A percentile compares a stretch with the other conserved stretches of the same genome.
Evolutionary conservation across 35 echinoderm and acorn worm species (phyloP).

Genomic region (Eucidaris tribuloides): DNA sequence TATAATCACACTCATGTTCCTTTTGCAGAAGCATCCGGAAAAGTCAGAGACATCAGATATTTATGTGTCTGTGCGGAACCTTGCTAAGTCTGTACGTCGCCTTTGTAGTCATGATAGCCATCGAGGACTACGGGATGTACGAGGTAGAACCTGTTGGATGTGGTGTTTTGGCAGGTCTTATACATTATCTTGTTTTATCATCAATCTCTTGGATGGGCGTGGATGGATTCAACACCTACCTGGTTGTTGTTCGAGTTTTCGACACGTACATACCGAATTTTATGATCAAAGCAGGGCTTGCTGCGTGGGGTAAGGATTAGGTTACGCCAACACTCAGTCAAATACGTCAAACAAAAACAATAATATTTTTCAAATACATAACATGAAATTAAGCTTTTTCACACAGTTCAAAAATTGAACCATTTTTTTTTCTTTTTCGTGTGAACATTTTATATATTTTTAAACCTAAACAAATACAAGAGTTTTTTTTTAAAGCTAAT

Average conservation of each 20-base stretch:
- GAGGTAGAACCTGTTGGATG: not conserved
- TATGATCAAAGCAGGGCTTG: conserved; percentile 58
- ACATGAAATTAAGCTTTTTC: no score
- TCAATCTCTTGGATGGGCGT: conserved; percentile 67
- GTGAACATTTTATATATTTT: not conserved
- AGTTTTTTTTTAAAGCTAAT: not conserved
- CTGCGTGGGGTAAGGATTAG: conserved; percentile 62
- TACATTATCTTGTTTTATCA: conserved; percentile 60
- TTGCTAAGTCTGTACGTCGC: conserved; percentile 28
- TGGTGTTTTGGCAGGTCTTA: conserved; percentile 32
- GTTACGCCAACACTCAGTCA: not conserved
- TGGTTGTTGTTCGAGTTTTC: conserved; percentile 56
- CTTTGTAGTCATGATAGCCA: conserved; percentile 15
- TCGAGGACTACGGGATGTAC: not conserved
- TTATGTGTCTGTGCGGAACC: not conserved
- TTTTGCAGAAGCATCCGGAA: not conserved
- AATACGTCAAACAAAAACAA: no score
- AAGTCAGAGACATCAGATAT: not conserved
- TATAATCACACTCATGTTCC: no score
- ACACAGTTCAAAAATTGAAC: not conserved
- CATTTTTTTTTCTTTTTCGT: not conserved
- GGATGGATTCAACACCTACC: conserved; percentile 58
- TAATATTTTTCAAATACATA: no score
- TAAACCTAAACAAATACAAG: not conserved
- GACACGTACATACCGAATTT: conserved; percentile 41